Evolutionary conservation across 2,888 invertebrate genomes (phyloP).

Genomic region (Caenorhabditis panamensis): DNA sequence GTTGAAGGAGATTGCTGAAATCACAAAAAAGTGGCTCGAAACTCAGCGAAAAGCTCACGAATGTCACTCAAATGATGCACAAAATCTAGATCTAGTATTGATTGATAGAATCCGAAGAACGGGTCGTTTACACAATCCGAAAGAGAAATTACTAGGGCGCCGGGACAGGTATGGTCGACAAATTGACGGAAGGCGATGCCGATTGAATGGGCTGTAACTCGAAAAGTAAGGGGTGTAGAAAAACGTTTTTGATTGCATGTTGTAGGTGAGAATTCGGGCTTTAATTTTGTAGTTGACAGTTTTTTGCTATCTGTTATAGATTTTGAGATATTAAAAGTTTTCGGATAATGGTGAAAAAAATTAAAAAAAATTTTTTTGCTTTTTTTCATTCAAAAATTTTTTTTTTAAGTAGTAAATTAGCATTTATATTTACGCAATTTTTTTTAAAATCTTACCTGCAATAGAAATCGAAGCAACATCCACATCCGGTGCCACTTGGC

Average conservation of each 20-base stretch:
- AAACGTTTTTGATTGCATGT: not conserved
- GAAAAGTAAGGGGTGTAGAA: not conserved
- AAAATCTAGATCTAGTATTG: slow-evolving; percentile 67
- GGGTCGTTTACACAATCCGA: slow-evolving; percentile 77
- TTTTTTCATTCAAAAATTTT: no score
- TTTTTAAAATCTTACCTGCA: slow-evolving; percentile 44
- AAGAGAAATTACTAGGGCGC: slow-evolving; percentile 71
- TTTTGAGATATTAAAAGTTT: not conserved
- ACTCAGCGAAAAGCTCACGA: slow-evolving; percentile 54
- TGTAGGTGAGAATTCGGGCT: not conserved
- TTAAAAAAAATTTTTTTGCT: not conserved
- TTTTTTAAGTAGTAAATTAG: no score
- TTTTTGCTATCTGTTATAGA: not conserved
- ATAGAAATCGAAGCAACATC: slow-evolving; percentile 73
- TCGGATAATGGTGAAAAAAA: no score
- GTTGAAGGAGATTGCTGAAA: slow-evolving; percentile 70
- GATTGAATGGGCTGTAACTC: slow-evolving; percentile 34
- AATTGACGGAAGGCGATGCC: slow-evolving; percentile 51
- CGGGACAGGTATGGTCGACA: slow-evolving; percentile 60
- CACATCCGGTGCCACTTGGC: slow-evolving; percentile 72
- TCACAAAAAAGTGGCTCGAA: not conserved
- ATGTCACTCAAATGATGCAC: slow-evolving; percentile 66
- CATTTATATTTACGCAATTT: no score
- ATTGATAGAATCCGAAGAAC: slow-evolving; percentile 65
- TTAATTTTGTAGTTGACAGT: not conserved